Evolutionary conservation across 2,113 vertebrate species (phyloP).

Genomic region (Chlamydotis undulata): DNA sequence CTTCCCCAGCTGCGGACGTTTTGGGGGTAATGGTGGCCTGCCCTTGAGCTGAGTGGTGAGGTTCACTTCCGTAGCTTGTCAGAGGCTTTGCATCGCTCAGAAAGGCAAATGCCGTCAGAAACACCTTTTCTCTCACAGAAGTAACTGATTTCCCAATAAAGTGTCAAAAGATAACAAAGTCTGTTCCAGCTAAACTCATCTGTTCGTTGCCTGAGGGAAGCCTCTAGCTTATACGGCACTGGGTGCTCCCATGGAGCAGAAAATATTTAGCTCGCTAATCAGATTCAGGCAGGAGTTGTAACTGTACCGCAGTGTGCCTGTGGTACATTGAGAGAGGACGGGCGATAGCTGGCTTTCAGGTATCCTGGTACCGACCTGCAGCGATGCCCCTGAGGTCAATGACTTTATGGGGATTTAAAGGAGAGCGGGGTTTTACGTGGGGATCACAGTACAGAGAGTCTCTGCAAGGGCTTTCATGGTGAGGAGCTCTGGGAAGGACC

Average conservation of each 20-base stretch:
- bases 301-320: not conserved
- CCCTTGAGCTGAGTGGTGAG: not conserved
- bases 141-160: conserved; percentile 44
- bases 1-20: not conserved
- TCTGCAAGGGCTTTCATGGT: not conserved
- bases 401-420: not conserved
- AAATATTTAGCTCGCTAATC: not conserved
- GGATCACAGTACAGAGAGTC: accelerated
- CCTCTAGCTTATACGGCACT: conserved; percentile 33
- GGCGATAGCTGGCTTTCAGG: not conserved
- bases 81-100: not conserved
- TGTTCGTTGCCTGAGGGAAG: conserved; percentile 50
- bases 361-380: not conserved
- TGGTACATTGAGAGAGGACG: not conserved
- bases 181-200: conserved; percentile 56
- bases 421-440: not conserved
- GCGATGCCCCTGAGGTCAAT: not conserved
- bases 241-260: not conserved
- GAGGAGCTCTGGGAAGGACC: not conserved
- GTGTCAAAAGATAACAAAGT: conserved; percentile 47
- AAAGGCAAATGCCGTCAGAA: not conserved
- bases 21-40: accelerated
- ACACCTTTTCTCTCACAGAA: conserved; percentile 14
- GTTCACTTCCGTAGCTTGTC: not conserved
- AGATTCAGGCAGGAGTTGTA: not conserved